Percentiles rank a stretch among this genome's conserved stretches.
Evolutionary conservation across 2,113 vertebrate species (phyloP).

Genomic region (Haemorhous mexicanus): DNA sequence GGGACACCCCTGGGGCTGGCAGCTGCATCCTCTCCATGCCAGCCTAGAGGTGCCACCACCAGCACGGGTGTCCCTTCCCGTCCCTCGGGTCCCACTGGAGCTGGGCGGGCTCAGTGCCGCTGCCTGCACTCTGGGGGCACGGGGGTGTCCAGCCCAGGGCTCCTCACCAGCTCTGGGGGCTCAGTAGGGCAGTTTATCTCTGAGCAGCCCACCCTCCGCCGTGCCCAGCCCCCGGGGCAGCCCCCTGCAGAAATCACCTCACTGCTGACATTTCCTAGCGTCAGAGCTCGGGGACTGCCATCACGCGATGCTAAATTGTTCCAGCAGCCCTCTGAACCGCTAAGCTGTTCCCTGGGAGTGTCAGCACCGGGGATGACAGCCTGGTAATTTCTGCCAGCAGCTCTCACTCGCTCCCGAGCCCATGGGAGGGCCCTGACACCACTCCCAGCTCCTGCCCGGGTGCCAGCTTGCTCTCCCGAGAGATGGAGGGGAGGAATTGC

Average conservation of each 20-base stretch:
- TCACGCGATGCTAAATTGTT: background rate
- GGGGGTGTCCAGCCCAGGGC: rapidly evolving
- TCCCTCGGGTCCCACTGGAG: background rate
- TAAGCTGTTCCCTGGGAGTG: background rate
- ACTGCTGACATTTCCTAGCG: background rate
- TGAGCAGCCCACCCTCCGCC: rapidly evolving
- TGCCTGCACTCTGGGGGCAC: background rate
- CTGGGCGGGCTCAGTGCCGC: rapidly evolving
- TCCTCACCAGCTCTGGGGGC: background rate
- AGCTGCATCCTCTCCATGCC: background rate
- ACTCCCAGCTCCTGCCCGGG: background rate
- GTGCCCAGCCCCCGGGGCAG: background rate
- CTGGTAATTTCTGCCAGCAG: background rate
- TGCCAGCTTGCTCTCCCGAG: background rate
- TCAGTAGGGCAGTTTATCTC: background rate
- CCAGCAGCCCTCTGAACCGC: background rate
- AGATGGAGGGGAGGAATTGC: rapidly evolving
- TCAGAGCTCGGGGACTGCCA: background rate
- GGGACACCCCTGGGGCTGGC: no score
- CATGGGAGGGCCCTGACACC: background rate
- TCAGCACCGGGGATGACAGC: background rate
- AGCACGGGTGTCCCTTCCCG: background rate
- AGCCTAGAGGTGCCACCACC: background rate
- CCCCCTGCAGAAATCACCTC: background rate
- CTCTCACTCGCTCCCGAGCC: background rate